Evolutionary conservation across 2,888 invertebrate genomes (phyloP).

Genomic region (Nephrotoma flavescens): DNA sequence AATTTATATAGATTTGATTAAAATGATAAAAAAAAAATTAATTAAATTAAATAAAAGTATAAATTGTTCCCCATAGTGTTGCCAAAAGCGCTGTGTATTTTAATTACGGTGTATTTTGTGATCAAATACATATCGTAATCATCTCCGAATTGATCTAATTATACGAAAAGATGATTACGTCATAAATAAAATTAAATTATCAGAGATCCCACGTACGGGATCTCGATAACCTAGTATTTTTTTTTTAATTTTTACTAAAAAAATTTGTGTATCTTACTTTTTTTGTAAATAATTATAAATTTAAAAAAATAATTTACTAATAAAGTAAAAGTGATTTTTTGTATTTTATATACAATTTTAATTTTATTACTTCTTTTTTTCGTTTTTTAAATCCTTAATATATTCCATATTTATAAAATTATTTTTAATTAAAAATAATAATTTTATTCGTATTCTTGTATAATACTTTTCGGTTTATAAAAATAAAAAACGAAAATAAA

Average conservation of each 20-base stretch:
- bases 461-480: neutral
- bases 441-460: neutral
- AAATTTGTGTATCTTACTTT: neutral
- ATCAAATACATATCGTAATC: neutral
- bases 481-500: neutral
- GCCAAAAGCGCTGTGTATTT: conserved; percentile 3
- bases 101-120: neutral
- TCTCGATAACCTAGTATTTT: neutral
- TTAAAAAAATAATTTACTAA: neutral
- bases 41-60: neutral
- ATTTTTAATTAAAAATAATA: neutral
- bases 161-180: neutral
- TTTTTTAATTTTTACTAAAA: neutral
- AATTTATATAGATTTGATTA: neutral
- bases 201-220: neutral
- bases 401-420: neutral
- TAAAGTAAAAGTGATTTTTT: neutral
- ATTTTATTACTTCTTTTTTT: neutral
- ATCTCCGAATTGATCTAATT: neutral
- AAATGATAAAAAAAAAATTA: neutral
- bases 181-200: neutral
- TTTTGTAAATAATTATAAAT: neutral
- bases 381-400: neutral
- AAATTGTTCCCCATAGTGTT: conserved; percentile 1
- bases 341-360: neutral